These are phyloP conservation scores for Lontra canadensis DNA, from an alignment of 2,113 vertebrate genomes.

Conservation along the genomic window DNA sequence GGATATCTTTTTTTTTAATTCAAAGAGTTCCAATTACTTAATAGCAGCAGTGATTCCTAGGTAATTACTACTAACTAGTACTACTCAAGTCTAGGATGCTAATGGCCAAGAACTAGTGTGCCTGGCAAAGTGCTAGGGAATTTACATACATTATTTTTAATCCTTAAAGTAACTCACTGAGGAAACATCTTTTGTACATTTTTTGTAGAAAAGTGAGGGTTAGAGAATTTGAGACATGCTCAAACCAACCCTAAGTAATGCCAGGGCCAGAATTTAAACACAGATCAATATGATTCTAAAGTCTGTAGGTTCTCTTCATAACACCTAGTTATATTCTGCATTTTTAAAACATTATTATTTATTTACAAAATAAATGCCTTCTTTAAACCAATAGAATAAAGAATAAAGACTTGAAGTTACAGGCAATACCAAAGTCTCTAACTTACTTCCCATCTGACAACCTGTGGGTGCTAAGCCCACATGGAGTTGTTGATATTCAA, in stretches of 20 bases:
- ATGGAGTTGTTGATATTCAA: not conserved
- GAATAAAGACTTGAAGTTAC: not conserved
- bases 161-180: not conserved
- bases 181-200: not conserved
- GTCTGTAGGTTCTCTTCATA: not conserved
- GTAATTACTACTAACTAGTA: not conserved
- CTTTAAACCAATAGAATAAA: not conserved
- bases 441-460: not conserved
- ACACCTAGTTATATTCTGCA: not conserved
- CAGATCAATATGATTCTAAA: slow-evolving; percentile 10
- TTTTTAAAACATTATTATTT: slow-evolving; percentile 5
- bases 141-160: not conserved
- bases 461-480: not conserved
- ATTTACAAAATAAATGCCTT: not conserved
- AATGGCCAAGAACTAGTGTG: not conserved
- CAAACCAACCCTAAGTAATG: not conserved
- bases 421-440: not conserved
- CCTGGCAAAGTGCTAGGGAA: not conserved
- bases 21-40: not conserved
- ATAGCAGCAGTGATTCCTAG: not conserved
- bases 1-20: not conserved
- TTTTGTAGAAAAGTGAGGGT: not conserved
- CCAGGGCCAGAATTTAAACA: not conserved
- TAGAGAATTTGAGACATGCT: not conserved
- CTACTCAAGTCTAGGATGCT: not conserved